These are phyloP conservation scores for Sardina pilchardus DNA, from an alignment of 2,113 vertebrate species.

Conservation along the genomic window DNA sequence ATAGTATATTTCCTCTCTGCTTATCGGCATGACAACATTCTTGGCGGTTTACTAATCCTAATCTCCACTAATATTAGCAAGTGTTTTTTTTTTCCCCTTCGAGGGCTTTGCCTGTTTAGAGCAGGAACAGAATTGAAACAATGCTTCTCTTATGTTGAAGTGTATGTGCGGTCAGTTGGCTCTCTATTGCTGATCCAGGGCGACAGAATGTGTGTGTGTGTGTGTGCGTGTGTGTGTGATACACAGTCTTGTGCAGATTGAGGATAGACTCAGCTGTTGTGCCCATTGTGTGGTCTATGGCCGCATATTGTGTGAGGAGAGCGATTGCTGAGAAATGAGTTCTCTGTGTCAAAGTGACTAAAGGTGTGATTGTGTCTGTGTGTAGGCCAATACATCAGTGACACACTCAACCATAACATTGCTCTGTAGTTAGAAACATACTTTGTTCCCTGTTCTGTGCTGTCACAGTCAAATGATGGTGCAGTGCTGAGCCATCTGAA, in stretches of 20 bases:
- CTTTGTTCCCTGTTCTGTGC: not conserved
- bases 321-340: not conserved
- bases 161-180: not conserved
- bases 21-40: not conserved
- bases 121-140: not conserved
- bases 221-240: not conserved
- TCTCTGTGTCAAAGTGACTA: not conserved
- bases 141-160: not conserved
- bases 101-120: not conserved
- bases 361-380: not conserved
- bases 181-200: not conserved
- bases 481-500: not conserved
- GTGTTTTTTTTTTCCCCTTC: not conserved
- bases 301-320: not conserved
- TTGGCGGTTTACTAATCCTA: not conserved
- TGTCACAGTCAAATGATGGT: not conserved
- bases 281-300: not conserved
- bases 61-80: not conserved
- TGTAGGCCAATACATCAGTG: not conserved
- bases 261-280: not conserved
- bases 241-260: not conserved
- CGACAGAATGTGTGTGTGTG: not conserved
- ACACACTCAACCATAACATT: not conserved
- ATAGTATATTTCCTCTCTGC: not conserved
- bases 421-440: not conserved